Evolutionary conservation across 1,140 invertebrate genomes (phyloP), one percentile per base, ranked within the genome.

Genomic region (Solenopsis fugax): DNA sequence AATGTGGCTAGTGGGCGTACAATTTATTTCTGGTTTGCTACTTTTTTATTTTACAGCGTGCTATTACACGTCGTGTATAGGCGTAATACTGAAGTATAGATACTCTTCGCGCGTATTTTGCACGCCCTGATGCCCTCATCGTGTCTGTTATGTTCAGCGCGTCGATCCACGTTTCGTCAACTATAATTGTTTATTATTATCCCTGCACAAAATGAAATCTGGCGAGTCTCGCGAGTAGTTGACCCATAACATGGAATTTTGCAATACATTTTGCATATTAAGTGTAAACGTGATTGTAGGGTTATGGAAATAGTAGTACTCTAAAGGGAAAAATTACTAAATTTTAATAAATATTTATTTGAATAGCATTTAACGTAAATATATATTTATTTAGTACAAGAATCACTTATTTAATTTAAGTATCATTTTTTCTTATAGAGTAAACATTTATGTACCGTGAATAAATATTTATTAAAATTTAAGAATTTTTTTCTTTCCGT

Each of bases 21-120:
- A 73, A 84, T 56, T 84, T 84, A 84, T 84, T 84, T 56, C 80
- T 84, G 80, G 80, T 75, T 84, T 45, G 56, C 69, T n/a, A 18
- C 48, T 58, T 60, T 82, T 62, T 56, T 81, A 75, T 84, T 84
- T 75, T 84, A 60, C 24, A 62, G 13, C 65, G 13, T n/a, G 21
- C 41, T 45, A 29, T 56, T 71, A 45, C 48, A 29, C 77, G 64
- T 45, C 77, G 16, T 62, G 41, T 72, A 58, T 48, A 82, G 41
- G 52, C 52, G 41, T 16, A 48, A 58, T 21, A 48, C 41, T 52
- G n/a, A 84, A 62, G 54, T 84, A 41, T 41, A 29, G 29, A 41
- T 84, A 75, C 54, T 60, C 69, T 62, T 73, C 37, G 24, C 24
- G 29, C 24, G 69, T 84, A 41, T 75, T 75, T 29, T 60, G 10